These are phyloP conservation scores for Tetropium fuscum DNA, from an alignment of 2,888 invertebrate species.

Conservation along the genomic window DNA sequence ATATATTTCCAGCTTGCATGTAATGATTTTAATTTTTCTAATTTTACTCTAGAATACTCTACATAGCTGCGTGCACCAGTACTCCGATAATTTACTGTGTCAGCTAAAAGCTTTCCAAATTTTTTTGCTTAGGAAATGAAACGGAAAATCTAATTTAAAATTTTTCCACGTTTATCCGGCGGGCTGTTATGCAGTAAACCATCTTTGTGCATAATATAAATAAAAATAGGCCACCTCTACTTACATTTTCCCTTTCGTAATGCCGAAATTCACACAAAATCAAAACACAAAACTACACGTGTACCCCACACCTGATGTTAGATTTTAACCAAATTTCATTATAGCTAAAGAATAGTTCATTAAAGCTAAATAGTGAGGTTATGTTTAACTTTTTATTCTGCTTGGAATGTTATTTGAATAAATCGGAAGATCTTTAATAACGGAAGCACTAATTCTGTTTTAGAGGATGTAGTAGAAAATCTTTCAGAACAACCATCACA, in stretches of 20 bases:
- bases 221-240: background rate
- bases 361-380: no score
- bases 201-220: background rate
- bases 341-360: no score
- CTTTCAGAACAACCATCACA: no score
- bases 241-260: background rate
- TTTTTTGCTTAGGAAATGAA: background rate
- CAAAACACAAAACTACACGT: background rate
- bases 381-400: no score
- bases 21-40: conserved; percentile 14
- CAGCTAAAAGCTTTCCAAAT: conserved; percentile 4
- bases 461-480: no score
- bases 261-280: background rate
- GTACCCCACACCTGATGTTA: conserved; percentile 13
- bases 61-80: conserved; percentile 11
- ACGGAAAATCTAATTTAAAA: background rate
- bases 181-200: background rate
- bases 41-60: conserved; percentile 6
- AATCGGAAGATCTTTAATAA: no score
- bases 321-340: background rate
- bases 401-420: no score
- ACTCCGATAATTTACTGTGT: conserved; percentile 14
- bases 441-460: no score
- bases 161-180: background rate
- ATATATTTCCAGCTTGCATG: conserved; percentile 13